phyloP scores from a whole-genome alignment of 2,797 vertebrate genomes.

The Microctenopoma stevenorrisi region DNA sequence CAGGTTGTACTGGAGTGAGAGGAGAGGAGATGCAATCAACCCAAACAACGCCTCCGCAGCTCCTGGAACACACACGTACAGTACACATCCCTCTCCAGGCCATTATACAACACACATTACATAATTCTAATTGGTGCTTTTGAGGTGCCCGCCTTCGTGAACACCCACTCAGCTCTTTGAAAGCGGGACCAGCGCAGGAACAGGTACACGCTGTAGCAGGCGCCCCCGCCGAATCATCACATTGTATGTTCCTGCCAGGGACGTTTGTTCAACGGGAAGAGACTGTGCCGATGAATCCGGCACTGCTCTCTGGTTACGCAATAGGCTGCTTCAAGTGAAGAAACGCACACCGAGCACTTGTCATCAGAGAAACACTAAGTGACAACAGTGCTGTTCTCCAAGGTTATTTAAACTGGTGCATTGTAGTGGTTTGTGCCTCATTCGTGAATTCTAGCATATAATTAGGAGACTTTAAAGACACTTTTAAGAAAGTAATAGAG shows the following conservation, averaged over 20 bases:
- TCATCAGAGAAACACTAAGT: constrained; percentile 30
- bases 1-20: constrained; percentile 21
- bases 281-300: constrained; percentile 45
- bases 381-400: constrained; percentile 15
- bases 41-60: constrained; percentile 60
- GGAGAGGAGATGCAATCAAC: constrained; percentile 44
- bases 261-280: constrained; percentile 11
- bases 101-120: constrained; percentile 73
- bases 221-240: constrained; percentile 38
- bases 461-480: not conserved
- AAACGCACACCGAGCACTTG: constrained; percentile 17
- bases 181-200: constrained; percentile 53
- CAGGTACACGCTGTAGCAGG: constrained; percentile 50
- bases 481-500: not conserved
- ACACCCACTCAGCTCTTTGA: constrained; percentile 71
- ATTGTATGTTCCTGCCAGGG: constrained; percentile 43
- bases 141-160: constrained; percentile 50
- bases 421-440: not conserved
- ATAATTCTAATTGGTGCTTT: constrained; percentile 64
- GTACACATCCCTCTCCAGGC: constrained; percentile 31
- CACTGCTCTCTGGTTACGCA: constrained; percentile 60
- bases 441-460: not conserved
- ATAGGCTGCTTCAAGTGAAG: constrained; percentile 54
- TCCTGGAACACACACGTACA: constrained; percentile 30
- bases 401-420: constrained; percentile 16